Base-by-base conservation (phyloP, 2,113 vertebrate genomes). In the Gavia stellata region DNA sequence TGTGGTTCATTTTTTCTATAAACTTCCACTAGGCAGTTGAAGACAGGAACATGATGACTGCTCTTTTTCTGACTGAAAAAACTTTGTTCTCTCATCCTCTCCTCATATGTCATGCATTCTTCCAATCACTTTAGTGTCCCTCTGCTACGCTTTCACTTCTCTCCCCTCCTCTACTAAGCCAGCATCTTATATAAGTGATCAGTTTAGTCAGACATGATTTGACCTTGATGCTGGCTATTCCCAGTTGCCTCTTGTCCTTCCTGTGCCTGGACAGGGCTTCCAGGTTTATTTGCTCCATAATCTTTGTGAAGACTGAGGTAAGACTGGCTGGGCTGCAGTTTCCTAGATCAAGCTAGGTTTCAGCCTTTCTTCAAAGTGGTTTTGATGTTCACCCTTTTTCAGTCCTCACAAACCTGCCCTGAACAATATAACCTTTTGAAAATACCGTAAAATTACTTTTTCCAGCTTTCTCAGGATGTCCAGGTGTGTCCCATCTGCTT, bases 121-220 rank as follows among this genome's bases (percentile, higher is more conserved):
- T 52, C 40, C 49, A 38, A 40, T 3, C 38, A 25, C 17, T 58
- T 45, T 44, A 16, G 6, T 58, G 6, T 36, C 6, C 13, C 5
- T 56, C 33, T 44, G 26, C 9, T 38, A 28, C 1, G 2, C 24
- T 62, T 34, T 44, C 1, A 1, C 14, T 56, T 19, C 13, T 65
- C 23, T 45, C 28, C 8, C 9, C 5, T 42, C 13, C 7, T 36
- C 23, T 73, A 21, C 36, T 33, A 33, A 18, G 21, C 14, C 8
- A 44, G 13, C 5, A 15, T 36, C 14, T 50, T 20, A n/a, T 6
- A 25, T 7, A 66, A 11, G 6, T 0, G 0, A 31, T 31, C 25
- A 33, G 4, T 40, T 88, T 47, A 42, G 19, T 63, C 42, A 65
- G 42, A 20, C 7, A 4, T 33, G 12, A 19, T 56, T 49, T 63